phyloP scores from a whole-genome alignment of 1,140 invertebrate species.

The Drosophila kurseongensis region DNA sequence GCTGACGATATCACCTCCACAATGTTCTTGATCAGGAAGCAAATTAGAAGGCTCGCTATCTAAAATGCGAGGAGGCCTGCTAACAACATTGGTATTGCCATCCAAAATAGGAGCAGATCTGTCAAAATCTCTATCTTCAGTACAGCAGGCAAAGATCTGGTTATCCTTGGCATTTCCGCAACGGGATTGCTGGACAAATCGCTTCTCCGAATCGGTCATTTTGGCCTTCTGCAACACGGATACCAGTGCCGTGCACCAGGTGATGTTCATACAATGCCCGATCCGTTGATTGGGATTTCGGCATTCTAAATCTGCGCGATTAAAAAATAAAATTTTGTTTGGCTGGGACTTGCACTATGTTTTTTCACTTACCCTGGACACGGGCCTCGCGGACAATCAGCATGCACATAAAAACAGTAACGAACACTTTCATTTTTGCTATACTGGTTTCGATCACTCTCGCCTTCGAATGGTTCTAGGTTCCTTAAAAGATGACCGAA shows the following conservation, averaged over 20 bases:
- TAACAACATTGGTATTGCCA: no score
- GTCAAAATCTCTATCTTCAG: neutral
- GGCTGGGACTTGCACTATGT: no score
- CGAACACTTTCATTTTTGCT: neutral
- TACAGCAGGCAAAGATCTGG: neutral
- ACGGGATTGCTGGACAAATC: neutral
- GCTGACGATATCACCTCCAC: neutral
- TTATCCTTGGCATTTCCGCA: neutral
- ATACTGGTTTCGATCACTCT: no score
- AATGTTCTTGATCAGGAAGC: neutral
- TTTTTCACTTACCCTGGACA: conserved; percentile 6
- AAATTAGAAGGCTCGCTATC: neutral
- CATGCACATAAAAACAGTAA: neutral
- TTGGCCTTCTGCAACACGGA: no score
- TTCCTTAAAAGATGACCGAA: no score
- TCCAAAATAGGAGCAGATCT: no score
- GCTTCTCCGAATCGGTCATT: neutral
- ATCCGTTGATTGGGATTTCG: neutral
- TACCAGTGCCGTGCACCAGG: no score
- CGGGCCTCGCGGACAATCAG: neutral
- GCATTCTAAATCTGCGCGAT: neutral
- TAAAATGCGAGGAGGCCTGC: no score
- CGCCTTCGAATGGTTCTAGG: no score
- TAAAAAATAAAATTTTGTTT: no score
- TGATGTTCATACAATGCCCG: neutral